Evolutionary conservation across 2,113 vertebrate genomes (phyloP).

Genomic region (Cacatua alba): DNA sequence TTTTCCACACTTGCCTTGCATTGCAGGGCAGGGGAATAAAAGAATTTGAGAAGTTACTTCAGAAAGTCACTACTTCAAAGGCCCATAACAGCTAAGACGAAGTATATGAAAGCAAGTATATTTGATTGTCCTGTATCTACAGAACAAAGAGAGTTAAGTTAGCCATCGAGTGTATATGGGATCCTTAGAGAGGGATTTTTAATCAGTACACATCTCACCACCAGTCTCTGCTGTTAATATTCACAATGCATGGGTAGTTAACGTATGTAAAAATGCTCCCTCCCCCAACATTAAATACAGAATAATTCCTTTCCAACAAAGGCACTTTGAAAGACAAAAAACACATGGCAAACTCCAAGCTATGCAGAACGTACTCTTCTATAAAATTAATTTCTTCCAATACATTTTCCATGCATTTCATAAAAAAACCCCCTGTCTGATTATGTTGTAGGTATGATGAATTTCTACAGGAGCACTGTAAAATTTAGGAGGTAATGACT

Average conservation of each 20-base stretch:
- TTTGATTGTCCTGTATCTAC: neutral
- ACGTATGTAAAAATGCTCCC: neutral
- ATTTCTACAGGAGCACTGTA: neutral
- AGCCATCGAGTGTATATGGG: neutral
- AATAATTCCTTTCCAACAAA: neutral
- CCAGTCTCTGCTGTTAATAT: neutral
- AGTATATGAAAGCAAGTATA: neutral
- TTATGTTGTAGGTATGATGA: neutral
- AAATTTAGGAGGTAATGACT: neutral
- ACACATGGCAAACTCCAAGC: neutral
- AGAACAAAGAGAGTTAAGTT: neutral
- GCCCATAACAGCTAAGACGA: neutral
- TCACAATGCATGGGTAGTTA: constrained; percentile 11
- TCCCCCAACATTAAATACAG: constrained; percentile 2
- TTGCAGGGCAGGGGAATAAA: neutral
- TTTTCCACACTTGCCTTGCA: neutral
- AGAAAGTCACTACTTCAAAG: neutral
- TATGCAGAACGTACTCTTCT: neutral
- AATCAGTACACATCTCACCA: neutral
- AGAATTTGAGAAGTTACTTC: neutral
- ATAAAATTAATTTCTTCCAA: neutral
- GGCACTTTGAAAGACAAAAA: neutral
- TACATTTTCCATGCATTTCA: neutral
- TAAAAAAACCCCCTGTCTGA: neutral
- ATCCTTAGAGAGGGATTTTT: neutral